Evolutionary conservation across 2,113 vertebrate genomes (phyloP).

Genomic region (Apistogramma diplotaenia): DNA sequence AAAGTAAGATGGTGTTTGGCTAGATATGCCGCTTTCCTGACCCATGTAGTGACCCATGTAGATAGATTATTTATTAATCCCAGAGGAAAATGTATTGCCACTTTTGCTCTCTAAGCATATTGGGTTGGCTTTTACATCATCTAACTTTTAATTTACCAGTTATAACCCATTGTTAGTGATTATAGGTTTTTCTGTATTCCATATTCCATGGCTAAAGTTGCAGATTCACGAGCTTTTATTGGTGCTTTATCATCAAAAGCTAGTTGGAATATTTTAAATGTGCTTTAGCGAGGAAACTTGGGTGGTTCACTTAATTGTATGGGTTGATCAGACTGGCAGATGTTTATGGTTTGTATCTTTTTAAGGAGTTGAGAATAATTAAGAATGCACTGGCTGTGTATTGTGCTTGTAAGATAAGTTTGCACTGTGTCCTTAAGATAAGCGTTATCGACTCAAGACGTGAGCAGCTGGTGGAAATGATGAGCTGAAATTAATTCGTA

Average conservation of each 20-base stretch:
- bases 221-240: background rate
- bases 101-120: background rate
- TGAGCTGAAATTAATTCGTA: background rate
- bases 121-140: background rate
- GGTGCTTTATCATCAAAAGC: background rate
- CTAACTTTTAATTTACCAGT: background rate
- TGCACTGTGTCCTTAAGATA: background rate
- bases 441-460: slow-evolving; percentile 18
- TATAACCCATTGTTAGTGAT: background rate
- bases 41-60: background rate
- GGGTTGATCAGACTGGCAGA: background rate
- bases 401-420: background rate
- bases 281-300: background rate
- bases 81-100: too few relatives aligned
- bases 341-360: background rate
- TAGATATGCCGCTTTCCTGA: background rate
- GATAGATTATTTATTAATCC: too few relatives aligned
- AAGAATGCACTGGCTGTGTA: background rate
- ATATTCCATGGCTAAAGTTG: background rate
- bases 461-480: background rate
- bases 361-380: background rate
- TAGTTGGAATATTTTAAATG: background rate
- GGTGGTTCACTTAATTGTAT: background rate
- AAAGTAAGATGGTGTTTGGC: background rate
- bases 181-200: background rate